Conservation (phyloP, 30 jellyfish, hydroid and myxozoan genomes). For the Aurelia coerulea region DNA sequence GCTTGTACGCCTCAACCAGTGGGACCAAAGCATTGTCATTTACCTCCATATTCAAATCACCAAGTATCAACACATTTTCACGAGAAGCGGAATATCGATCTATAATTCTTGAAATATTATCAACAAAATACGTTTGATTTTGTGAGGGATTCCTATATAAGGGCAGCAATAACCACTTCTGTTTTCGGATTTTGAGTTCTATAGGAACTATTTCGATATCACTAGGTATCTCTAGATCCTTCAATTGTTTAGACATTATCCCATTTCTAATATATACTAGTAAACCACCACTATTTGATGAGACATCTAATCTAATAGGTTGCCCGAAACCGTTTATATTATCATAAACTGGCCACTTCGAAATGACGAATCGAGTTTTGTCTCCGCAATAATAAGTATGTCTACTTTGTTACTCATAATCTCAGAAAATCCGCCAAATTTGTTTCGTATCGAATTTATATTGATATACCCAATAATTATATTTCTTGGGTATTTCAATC, state of each 20-base stretch:
- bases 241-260: conserved; percentile 25
- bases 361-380: conserved; percentile 47
- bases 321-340: conserved; percentile 45
- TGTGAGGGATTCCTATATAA: conserved; percentile 9
- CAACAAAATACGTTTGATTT: background rate
- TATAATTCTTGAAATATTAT: background rate
- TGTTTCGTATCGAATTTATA: conserved; percentile 36
- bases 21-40: background rate
- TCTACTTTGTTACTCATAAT: conserved; percentile 36
- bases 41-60: background rate
- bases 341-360: conserved; percentile 39
- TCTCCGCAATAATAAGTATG: conserved; percentile 36
- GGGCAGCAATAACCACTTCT: conserved; percentile 21
- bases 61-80: background rate
- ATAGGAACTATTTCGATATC: conserved; percentile 39
- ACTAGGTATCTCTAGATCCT: conserved; percentile 31
- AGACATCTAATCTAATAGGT: conserved; percentile 35
- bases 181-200: background rate
- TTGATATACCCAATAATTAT: conserved; percentile 25
- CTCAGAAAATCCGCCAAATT: conserved; percentile 13
- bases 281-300: conserved; percentile 45
- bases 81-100: conserved; percentile 5
- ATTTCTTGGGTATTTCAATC: conserved; percentile 16
- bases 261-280: conserved; percentile 26
- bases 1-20: conserved; percentile 7